Percentiles rank a stretch among this genome's conserved stretches.
These are phyloP conservation scores for Petrosia ficiformis DNA, from an alignment of 37 sponge, comb jelly and placozoan species.

Conservation along the genomic window DNA sequence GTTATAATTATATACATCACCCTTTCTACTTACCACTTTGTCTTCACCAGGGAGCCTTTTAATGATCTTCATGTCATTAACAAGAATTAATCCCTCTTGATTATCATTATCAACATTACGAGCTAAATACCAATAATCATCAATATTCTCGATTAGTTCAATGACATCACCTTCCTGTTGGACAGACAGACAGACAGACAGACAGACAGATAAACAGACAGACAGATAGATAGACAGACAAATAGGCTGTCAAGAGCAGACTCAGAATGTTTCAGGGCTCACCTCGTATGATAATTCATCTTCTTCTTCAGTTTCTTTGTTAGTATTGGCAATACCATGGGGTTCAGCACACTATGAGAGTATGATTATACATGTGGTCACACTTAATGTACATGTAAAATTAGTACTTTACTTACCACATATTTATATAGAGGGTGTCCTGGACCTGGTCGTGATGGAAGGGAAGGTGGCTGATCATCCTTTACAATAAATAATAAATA, in stretches of 20 bases:
- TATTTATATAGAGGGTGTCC: constrained; percentile 74
- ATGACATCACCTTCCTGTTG: constrained; percentile 56
- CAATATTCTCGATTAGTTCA: constrained; percentile 57
- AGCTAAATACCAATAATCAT: constrained; percentile 62
- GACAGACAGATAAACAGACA: constrained; percentile 1
- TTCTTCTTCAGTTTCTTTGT: constrained; percentile 27
- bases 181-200: neutral
- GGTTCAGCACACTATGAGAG: constrained; percentile 50
- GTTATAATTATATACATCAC: neutral
- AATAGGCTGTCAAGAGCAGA: neutral
- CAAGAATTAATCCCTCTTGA: constrained; percentile 40
- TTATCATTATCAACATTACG: constrained; percentile 43
- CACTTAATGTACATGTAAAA: neutral
- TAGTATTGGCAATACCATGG: constrained; percentile 51
- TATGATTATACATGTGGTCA: no score
- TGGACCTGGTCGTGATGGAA: constrained; percentile 58
- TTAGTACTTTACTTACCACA: constrained; percentile 37
- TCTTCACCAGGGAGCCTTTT: constrained; percentile 51
- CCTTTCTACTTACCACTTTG: constrained; percentile 19
- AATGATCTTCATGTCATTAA: constrained; percentile 35
- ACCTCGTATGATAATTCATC: constrained; percentile 64
- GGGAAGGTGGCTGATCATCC: constrained; percentile 41
- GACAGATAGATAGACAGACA: constrained; percentile 4
- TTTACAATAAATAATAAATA: no score
- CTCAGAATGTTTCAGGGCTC: neutral